phyloP scores from a whole-genome alignment of 2,113 vertebrate genomes.

The Asarcornis scutulata region DNA sequence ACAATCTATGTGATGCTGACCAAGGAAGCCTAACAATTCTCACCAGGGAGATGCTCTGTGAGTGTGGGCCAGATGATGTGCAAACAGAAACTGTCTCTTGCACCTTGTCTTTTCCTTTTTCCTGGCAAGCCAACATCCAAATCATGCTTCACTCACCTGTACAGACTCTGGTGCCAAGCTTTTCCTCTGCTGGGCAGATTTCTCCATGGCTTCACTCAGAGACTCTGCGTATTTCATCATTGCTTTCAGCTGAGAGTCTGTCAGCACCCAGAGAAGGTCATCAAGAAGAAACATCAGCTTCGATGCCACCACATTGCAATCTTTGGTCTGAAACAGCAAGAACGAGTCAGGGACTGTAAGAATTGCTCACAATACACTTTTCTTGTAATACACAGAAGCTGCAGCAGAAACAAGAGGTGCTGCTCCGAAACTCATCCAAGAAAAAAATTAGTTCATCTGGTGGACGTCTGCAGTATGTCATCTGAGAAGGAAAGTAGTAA shows the following conservation, averaged over 20 bases:
- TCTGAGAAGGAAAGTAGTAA: background rate
- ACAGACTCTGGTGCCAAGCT: constrained; percentile 78
- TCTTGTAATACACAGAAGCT: background rate
- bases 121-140: background rate
- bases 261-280: constrained; percentile 97
- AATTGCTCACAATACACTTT: background rate
- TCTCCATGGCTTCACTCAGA: constrained; percentile 95
- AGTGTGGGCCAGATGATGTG: background rate
- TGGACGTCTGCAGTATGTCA: background rate
- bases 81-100: background rate
- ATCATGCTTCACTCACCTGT: constrained; percentile 50
- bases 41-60: background rate
- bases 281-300: constrained; percentile 96
- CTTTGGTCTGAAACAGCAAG: constrained; percentile 85
- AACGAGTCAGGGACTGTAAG: background rate
- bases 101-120: background rate
- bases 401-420: background rate
- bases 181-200: constrained; percentile 94
- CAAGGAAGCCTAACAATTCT: background rate
- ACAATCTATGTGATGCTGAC: rapidly evolving
- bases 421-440: background rate
- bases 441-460: background rate
- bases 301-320: constrained; percentile 95
- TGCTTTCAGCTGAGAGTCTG: constrained; percentile 95
- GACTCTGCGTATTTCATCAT: constrained; percentile 98